These are phyloP conservation scores for Vultur gryphus DNA, from an alignment of 2,797 vertebrate species.

Conservation along the genomic window DNA sequence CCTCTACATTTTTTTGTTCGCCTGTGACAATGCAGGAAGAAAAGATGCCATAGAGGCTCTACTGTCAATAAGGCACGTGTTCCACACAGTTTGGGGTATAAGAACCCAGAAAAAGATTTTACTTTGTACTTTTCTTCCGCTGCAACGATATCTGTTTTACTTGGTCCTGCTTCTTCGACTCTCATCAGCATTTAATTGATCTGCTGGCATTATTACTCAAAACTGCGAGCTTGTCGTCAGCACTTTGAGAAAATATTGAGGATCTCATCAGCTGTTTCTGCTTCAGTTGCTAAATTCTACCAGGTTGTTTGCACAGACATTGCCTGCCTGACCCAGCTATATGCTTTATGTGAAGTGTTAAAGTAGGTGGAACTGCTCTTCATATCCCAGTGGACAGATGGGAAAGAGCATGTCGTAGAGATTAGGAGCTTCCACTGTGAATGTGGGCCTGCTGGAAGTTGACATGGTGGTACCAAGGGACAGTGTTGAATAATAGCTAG, in stretches of 20 bases:
- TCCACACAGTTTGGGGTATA: background rate
- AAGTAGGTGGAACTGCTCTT: background rate
- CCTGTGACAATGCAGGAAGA: background rate
- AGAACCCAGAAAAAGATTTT: background rate
- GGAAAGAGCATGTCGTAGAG: background rate
- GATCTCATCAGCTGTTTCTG: background rate
- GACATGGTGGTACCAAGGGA: background rate
- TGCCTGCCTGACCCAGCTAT: background rate
- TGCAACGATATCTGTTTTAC: background rate
- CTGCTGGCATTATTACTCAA: background rate
- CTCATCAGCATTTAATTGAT: background rate
- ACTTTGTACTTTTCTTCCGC: background rate
- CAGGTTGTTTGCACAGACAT: background rate
- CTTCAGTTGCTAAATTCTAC: background rate
- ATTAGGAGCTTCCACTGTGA: background rate
- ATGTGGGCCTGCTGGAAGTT: background rate
- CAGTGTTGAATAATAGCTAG: background rate
- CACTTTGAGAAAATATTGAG: background rate
- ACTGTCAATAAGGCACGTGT: background rate
- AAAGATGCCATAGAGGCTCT: background rate
- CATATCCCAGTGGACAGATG: background rate
- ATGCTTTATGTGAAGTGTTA: background rate
- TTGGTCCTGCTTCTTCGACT: background rate
- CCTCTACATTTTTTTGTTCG: background rate
- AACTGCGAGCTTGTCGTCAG: fast-evolving